These are phyloP conservation scores for Copidosoma floridanum DNA, from an alignment of 1,140 invertebrate genomes.

Conservation along the genomic window DNA sequence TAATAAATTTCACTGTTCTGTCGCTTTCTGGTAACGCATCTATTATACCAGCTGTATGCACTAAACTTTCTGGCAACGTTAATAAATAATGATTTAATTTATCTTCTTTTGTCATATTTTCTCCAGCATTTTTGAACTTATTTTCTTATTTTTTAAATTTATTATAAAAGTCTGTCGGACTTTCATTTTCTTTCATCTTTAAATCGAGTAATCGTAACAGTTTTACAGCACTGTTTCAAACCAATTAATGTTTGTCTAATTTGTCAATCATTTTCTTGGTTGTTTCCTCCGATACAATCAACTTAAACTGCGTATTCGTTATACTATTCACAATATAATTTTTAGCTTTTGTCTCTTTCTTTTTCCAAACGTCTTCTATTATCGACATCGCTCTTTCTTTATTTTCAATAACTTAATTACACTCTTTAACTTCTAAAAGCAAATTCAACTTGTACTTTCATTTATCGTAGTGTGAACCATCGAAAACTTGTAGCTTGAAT, in stretches of 20 bases:
- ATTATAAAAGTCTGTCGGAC: slow-evolving; percentile 33
- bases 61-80: slow-evolving; percentile 29
- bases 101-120: slow-evolving; percentile 33
- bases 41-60: slow-evolving; percentile 23
- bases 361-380: slow-evolving; percentile 24
- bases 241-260: slow-evolving; percentile 34
- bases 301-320: slow-evolving; percentile 36
- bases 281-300: slow-evolving; percentile 28
- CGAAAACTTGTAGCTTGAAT: slow-evolving; percentile 24
- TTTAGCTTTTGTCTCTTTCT: slow-evolving; percentile 34
- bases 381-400: slow-evolving; percentile 9
- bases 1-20: slow-evolving; percentile 26
- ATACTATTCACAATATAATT: slow-evolving; percentile 38
- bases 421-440: slow-evolving; percentile 25
- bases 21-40: slow-evolving; percentile 21
- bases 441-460: slow-evolving; percentile 26
- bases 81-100: slow-evolving; percentile 44
- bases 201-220: slow-evolving; percentile 33
- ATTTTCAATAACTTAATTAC: slow-evolving; percentile 14
- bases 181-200: slow-evolving; percentile 32
- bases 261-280: slow-evolving; percentile 36
- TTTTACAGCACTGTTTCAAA: slow-evolving; percentile 36
- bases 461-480: slow-evolving; percentile 24
- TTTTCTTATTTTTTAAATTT: slow-evolving; percentile 38
- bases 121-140: slow-evolving; percentile 36